Conservation (phyloP, 2,113 vertebrate species). For the Myanophis thanlyinensis region DNA sequence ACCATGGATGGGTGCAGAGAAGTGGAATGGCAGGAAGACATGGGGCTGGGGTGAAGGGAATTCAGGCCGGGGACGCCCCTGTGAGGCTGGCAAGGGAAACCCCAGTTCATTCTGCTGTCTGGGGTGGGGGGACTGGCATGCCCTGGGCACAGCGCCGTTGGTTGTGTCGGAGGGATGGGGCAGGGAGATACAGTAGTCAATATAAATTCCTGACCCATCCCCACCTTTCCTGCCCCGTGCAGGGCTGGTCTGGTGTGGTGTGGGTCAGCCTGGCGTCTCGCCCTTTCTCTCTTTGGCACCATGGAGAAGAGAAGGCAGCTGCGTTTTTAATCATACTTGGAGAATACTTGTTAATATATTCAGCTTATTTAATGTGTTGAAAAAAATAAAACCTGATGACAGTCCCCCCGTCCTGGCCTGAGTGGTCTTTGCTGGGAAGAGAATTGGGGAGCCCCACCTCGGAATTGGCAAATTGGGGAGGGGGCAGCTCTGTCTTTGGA, state of each 20-base stretch:
- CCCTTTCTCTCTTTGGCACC: conserved; percentile 24
- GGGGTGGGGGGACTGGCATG: background rate
- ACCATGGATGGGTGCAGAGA: background rate
- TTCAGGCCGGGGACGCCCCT: fast-evolving
- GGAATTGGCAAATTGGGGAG: background rate
- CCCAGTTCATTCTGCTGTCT: background rate
- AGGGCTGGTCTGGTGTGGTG: background rate
- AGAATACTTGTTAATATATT: conserved; percentile 63
- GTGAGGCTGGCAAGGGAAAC: background rate
- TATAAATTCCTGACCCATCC: fast-evolving
- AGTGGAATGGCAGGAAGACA: background rate
- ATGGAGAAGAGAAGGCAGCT: conserved; percentile 44
- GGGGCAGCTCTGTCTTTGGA: background rate
- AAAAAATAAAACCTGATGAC: conserved; percentile 36
- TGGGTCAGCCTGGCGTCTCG: background rate
- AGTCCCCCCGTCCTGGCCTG: fast-evolving
- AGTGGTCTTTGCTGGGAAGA: background rate
- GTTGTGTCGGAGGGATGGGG: background rate
- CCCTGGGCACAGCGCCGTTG: background rate
- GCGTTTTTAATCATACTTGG: conserved; percentile 31
- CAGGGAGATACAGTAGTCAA: background rate
- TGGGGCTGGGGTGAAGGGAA: background rate
- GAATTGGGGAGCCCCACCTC: background rate
- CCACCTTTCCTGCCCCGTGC: background rate
- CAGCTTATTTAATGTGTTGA: conserved; percentile 65